phyloP scores from a whole-genome alignment of 2,888 invertebrate genomes.

The Plutella xylostella region DNA sequence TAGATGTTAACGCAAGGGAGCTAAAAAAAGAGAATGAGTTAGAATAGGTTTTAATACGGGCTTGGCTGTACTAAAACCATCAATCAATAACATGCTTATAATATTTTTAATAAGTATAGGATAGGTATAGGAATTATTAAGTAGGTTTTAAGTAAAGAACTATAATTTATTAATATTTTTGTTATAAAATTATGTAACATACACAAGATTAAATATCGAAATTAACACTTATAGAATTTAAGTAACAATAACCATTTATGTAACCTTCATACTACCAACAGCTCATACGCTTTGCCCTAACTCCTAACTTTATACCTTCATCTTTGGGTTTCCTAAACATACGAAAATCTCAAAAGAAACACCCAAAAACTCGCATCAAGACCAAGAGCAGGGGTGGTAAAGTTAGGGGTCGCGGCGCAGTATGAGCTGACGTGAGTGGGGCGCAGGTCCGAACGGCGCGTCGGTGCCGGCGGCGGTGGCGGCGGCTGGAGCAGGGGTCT shows the following conservation, averaged over 20 bases:
- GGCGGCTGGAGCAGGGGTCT: constrained; percentile 83
- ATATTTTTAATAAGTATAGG: no score
- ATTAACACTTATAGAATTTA: no score
- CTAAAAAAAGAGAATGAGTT: background rate
- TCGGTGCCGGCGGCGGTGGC: constrained; percentile 91
- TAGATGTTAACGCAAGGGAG: background rate
- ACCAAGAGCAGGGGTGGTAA: constrained; percentile 10
- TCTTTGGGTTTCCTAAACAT: no score
- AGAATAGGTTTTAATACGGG: constrained; percentile 12
- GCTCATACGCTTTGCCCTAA: constrained; percentile 69
- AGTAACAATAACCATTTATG: constrained; percentile 8
- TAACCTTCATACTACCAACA: constrained; percentile 29
- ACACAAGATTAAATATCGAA: no score
- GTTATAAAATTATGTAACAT: no score
- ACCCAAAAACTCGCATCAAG: background rate
- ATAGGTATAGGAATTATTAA: no score
- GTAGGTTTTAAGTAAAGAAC: no score
- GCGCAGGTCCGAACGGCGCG: constrained; percentile 90
- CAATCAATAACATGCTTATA: no score
- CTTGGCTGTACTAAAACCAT: constrained; percentile 45
- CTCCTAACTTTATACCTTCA: constrained; percentile 39
- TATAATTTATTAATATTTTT: no score
- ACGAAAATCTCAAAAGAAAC: no score
- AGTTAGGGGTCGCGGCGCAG: constrained; percentile 45
- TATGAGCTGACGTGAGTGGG: constrained; percentile 41